A percentile compares a stretch with the other conserved stretches of the same genome.
phyloP scores from a whole-genome alignment of 2,797 vertebrate species.

The Pangasius larnaudii region DNA sequence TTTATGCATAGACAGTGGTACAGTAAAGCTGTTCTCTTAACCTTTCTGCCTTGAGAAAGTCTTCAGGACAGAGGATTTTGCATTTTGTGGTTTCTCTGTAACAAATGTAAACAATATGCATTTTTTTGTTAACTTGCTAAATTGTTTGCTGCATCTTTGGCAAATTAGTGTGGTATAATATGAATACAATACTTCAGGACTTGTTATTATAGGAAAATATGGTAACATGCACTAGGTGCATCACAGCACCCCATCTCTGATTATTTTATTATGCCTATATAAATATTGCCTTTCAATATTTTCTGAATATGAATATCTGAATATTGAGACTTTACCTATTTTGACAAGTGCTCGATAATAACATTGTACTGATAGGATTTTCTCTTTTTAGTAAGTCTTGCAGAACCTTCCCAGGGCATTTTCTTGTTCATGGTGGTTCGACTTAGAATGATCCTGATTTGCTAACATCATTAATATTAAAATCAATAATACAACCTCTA shows the following conservation, averaged over 20 bases:
- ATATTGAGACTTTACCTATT: background rate
- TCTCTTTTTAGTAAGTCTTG: background rate
- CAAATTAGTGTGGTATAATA: background rate
- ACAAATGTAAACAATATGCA: background rate
- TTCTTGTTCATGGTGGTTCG: background rate
- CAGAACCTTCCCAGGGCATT: background rate
- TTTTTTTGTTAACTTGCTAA: background rate
- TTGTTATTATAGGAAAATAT: background rate
- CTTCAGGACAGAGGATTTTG: background rate
- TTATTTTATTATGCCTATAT: background rate
- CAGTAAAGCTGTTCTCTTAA: background rate
- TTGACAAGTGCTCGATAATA: background rate
- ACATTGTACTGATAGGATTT: background rate
- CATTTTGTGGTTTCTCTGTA: background rate
- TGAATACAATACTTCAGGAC: background rate
- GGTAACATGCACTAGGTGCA: background rate
- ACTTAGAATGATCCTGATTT: background rate
- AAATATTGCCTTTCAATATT: background rate
- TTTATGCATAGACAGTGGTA: background rate
- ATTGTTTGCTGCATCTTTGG: background rate
- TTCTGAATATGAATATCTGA: background rate
- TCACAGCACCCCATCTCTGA: background rate
- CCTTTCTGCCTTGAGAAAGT: background rate
- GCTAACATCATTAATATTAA: background rate
- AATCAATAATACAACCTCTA: background rate